Evolutionary conservation across 2,888 invertebrate genomes (phyloP), one percentile per base, ranked within the genome.

Genomic region (Dolichomitus sp.): DNA sequence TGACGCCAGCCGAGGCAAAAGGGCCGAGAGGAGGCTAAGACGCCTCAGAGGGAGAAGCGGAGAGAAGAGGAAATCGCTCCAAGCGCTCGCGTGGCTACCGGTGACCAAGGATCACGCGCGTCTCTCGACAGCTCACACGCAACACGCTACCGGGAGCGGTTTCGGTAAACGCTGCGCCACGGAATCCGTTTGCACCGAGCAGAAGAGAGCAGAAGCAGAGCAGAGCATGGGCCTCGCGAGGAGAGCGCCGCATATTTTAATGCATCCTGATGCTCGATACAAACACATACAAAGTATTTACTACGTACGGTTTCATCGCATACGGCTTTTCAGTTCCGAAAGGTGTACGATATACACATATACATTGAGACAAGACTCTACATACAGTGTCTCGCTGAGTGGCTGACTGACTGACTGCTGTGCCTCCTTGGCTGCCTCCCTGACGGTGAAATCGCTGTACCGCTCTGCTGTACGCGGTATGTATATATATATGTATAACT

Each of bases 11-110:
- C 52, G 65, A 57, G 37, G 54, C 57, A 27, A 27, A 61, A 19
- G 27, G 50, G n/a, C 48, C 48, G 17, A 63, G 12, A 19, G 45
- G 14, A 52, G 45, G 54, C 61, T 42, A 42, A 33, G 63, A 59
- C 17, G 74, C 80, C 82, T 66, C 83, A 48, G 73, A 50, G 70
- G 74, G 77, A n/a, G n/a, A 83, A 81, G 74, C 77, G 80, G 82
- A 72, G 52, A 85, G 73, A 83, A 74, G 79, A 89, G 85, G 76
- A 85, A 84, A 84, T 88, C 85, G 92, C 92, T 90, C 87, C 90
- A 88, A 92, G 91, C 91, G 92, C 84, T 92, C 92, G 91, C 92
- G 92, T 92, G 92, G 92, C 91, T 87, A 89, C 88, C 78, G 82
- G 83, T 86, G 83, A 84, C 81, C 80, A 81, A 80, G 80, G 68